Evolutionary conservation across 2,797 vertebrate species (phyloP), one percentile per base, ranked within the genome.

Genomic region (Nothura maculosa): DNA sequence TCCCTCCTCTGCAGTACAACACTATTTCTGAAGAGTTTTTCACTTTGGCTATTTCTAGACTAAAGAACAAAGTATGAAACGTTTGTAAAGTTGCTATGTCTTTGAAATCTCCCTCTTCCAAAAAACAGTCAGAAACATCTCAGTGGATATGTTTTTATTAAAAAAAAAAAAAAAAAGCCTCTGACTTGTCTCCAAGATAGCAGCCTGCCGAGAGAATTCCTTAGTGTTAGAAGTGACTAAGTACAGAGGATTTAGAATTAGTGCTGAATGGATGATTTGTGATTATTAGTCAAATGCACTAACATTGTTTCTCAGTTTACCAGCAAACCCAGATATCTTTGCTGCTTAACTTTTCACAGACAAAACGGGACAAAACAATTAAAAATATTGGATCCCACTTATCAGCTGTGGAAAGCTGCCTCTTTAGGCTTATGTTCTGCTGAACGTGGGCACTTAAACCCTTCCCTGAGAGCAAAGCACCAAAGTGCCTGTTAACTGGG

Each of bases 361-460:
- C 11, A 63, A 87, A 95, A 82, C 9, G 0, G 9, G 52, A 57
- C 14, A 72, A 78, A 81, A 74, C 67, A 43, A 61, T 63, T 43
- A 45, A 36, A 94, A 88, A 38, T 28, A 34, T 47, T 22, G 12
- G 17, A 84, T 76, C 9, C 21, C 3, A 63, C 55, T 76, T 76
- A 43, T 75, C 78, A 81, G 58, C 19, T 57, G 48, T 47, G 42
- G 54, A 47, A 87, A 76, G 3, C 70, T 69, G 91, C 77, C 47
- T 81, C 48, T 32, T 69, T 1, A 2, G 38, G 60, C 55, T 90
- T 24, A 14, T 0, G 0, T 48, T 63, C 43, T 17, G 14, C 13
- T 0, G 2, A 34, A 25, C 1, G 5, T 3, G 1, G 55, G 27
- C 0, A 0, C 18, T 70, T 34, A 30, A 24, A 68, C 22, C 58